Evolutionary conservation across 2,113 vertebrate species (phyloP), one percentile per base, ranked within the genome.

Genomic region (Cheirogaleus medius): DNA sequence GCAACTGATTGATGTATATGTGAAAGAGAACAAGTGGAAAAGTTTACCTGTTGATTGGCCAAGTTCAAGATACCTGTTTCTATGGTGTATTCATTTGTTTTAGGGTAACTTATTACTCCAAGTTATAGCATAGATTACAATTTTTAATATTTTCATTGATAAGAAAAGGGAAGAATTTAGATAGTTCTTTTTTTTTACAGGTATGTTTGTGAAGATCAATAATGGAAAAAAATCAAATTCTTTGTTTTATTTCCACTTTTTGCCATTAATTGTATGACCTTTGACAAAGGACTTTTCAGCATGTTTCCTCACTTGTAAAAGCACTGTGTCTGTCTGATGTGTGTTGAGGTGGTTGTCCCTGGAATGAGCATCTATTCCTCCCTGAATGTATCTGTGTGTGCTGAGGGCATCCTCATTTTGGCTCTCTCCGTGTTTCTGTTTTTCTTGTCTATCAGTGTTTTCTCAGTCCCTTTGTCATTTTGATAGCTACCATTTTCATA

Each of bases 161-260:
- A 80, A 92, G 56, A 86, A 86, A 93, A 95, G 13, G 54, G 34
- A 78, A 95, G 34, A 60, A 49, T 92, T 92, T 58, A 91, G 52
- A 8, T 83, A 54, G 4, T 47, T 91, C 20, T 68, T 37, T 71
- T 37, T 69, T 93, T 85, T 78, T 25, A 44, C 5, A 60, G 29
- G 13, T 74, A 15, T 90, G 18, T 78, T 25, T 74, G 42, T 39
- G 66, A 47, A 71, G 23, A 83, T 82, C 66, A 69, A 12, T 39
- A 71, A 49, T 69, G 54, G 80, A 49, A 96, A 96, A 94, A 94
- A 17, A 84, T 42, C n/a, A 76, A 85, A 85, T 52, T 81, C 13
- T 93, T 60, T n/a, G 15, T 85, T 76, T 88, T 58, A 34, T 81
- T 86, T 81, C 37, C 17, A 54, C n/a, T 80, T 94, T 23, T 66